Evolutionary conservation across 2,888 invertebrate species (phyloP), one percentile per base, ranked within the genome.

Genomic region (Cerceris rybyensis): DNA sequence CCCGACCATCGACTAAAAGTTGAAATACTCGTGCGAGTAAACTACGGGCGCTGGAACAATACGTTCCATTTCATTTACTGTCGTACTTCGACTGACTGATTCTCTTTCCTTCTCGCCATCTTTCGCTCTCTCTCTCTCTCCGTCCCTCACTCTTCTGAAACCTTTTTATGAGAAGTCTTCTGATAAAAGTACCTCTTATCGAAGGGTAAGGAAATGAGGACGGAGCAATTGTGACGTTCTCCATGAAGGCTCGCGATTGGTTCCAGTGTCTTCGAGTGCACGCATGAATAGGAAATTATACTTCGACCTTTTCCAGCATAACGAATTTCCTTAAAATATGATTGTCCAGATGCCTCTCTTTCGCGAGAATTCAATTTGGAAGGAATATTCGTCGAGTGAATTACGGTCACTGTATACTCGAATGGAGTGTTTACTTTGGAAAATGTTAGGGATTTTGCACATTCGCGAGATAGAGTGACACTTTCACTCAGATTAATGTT

Each of bases 111-210:
- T 28, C 28, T 28, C 28, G 1, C 28, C n/a, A n/a, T 28, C 28
- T 28, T 4, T 28, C 28, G 1, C 28, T 28, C 28, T 28, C 28
- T 28, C 28, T 28, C 28, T 28, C 28, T 28, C 28, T 4, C 28
- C 17, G 41, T 13, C 17, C 64, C 59, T 65, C 60, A 64, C 49
- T 41, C 17, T 60, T 5, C 41, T 14, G 59, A 67, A 68, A 64
- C 73, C 72, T 72, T 76, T 28, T 76, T 64, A 76, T 59, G 42
- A 64, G 52, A 46, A 55, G 60, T 46, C 54, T 61, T 14, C 69
- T 54, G 65, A 70, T 70, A 60, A 70, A 77, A 77, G 70, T 77
- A 61, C 65, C 77, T 70, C 55, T 75, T 75, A 75, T 46, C 69
- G 65, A 60, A 52, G 49, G 49, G 42, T 13, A 42, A 65, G 39